Percentiles rank a stretch among this genome's conserved stretches.
These are phyloP conservation scores for Cephus sareptanus DNA, from an alignment of 2,888 invertebrate species.

Conservation along the genomic window DNA sequence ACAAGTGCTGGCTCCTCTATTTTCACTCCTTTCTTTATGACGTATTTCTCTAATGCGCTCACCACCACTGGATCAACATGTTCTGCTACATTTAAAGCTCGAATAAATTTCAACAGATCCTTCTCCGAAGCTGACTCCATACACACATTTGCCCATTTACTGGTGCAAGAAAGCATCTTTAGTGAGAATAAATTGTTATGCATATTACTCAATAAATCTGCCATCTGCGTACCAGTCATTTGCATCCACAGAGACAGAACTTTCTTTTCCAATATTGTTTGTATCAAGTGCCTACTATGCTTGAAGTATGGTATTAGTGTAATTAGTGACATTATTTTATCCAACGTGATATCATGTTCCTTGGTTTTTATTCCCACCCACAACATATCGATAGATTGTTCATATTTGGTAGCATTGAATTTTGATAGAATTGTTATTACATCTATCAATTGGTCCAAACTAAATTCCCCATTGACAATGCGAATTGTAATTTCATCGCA, in stretches of 20 bases:
- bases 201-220: constrained; percentile 67
- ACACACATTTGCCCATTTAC: constrained; percentile 72
- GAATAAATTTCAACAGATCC: constrained; percentile 68
- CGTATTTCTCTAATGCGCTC: constrained; percentile 72
- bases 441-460: constrained; percentile 71
- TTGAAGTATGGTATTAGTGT: constrained; percentile 70
- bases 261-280: constrained; percentile 71
- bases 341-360: constrained; percentile 70
- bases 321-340: constrained; percentile 71
- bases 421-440: constrained; percentile 70
- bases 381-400: constrained; percentile 72
- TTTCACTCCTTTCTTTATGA: constrained; percentile 68
- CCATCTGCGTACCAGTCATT: constrained; percentile 67
- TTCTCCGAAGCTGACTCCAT: constrained; percentile 73
- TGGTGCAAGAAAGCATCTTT: constrained; percentile 56
- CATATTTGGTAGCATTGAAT: constrained; percentile 68
- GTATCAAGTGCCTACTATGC: constrained; percentile 71
- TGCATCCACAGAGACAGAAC: constrained; percentile 71
- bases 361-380: constrained; percentile 74
- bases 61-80: constrained; percentile 71
- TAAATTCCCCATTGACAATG: constrained; percentile 72
- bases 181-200: constrained; percentile 61
- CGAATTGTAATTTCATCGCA: constrained; percentile 73
- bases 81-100: constrained; percentile 69
- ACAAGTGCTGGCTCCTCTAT: constrained; percentile 70